These are phyloP conservation scores for Physeter macrocephalus DNA, from an alignment of 2,113 vertebrate genomes.

Conservation along the genomic window DNA sequence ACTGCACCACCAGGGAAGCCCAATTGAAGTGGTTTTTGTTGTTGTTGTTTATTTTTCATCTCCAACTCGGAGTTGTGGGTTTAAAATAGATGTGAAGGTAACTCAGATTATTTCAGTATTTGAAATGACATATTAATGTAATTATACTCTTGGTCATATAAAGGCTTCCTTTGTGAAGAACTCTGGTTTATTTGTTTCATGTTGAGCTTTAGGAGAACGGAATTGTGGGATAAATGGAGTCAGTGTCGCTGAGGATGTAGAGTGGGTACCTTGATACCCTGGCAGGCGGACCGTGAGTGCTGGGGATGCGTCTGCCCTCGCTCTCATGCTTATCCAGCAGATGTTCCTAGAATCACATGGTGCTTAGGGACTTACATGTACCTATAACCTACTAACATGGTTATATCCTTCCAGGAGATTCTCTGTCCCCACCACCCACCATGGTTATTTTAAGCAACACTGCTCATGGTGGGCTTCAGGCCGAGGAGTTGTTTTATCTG, in stretches of 20 bases:
- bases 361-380: not conserved
- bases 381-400: not conserved
- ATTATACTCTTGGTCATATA: not conserved
- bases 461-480: not conserved
- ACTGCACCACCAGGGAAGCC: too few relatives aligned
- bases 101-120: not conserved
- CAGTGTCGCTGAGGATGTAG: not conserved
- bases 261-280: not conserved
- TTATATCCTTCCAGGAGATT: not conserved
- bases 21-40: not conserved
- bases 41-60: constrained; percentile 6
- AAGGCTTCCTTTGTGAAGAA: not conserved
- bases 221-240: too few relatives aligned
- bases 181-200: not conserved
- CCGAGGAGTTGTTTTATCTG: not conserved
- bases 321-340: not conserved
- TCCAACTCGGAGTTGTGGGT: not conserved
- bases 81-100: not conserved
- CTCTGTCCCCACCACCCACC: not conserved
- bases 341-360: not conserved
- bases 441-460: not conserved
- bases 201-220: not conserved
- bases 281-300: not conserved
- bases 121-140: not conserved
- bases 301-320: not conserved